Evolutionary conservation across 2,113 vertebrate genomes (phyloP), one percentile per base, ranked within the genome.

Genomic region (Neopipo cinnamomea): DNA sequence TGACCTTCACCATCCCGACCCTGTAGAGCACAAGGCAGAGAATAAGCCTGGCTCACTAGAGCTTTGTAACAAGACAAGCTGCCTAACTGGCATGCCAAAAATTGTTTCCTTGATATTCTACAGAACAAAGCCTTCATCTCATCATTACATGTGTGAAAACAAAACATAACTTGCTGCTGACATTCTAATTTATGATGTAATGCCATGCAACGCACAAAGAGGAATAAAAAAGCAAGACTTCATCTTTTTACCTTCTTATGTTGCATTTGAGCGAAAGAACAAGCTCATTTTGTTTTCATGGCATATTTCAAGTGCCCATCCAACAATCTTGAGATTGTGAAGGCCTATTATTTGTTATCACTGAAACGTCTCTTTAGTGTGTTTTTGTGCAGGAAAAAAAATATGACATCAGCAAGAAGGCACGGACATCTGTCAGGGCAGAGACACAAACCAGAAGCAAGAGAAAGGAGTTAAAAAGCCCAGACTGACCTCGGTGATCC

Each of bases 401-500:
- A 68, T 66, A 27, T 3, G 0, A 44, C 28, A 74, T 30, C 55
- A 74, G 19, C 73, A 49, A 53, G 61, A 89, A 89, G 86, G 68
- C 55, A 84, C 0, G 1, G 23, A 59, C 52, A 84, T 58, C 61
- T 92, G 16, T 30, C 42, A 93, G 49, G 14, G n/a, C 25, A 50
- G 37, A 89, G 71, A 76, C 37, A 78, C 15, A 14, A 84, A 37
- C 0, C 7, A 79, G 46, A 86, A 25, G 6, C 8, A 56, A 61
- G 46, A 58, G 55, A 65, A 66, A 72, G 41, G 71, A 89, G 44
- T 42, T 11, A 2, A 52, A 30, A 70, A 65, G 21, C 1, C 8
- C 49, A 46, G 31, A 5, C 98, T 98, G 97, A 99, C 99, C 99
- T 99, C 73, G 99, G 99, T 39, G 99, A 99, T 79, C 98, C 98